phyloP scores from a whole-genome alignment of 2,113 vertebrate species.

The Microtus oregoni region DNA sequence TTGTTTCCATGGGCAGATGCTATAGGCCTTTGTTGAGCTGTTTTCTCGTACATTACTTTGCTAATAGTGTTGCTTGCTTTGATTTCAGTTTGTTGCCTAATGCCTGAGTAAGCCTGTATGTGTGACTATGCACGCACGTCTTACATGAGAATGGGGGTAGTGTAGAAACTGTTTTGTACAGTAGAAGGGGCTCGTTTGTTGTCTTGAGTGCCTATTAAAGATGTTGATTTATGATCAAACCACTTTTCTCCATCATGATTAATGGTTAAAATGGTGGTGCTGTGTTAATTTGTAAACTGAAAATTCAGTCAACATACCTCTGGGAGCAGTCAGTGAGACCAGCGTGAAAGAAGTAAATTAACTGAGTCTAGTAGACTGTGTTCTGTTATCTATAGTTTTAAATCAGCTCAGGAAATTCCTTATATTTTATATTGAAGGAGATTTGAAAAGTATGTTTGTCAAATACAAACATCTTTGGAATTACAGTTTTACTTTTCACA shows the following conservation, averaged over 20 bases:
- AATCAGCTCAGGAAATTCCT: slow-evolving; percentile 27
- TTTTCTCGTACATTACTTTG: slow-evolving; percentile 82
- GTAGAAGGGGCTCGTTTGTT: not conserved
- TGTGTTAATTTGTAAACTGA: slow-evolving; percentile 17
- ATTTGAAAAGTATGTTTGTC: not conserved
- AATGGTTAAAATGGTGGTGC: not conserved
- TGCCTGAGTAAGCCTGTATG: not conserved
- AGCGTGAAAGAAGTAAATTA: not conserved
- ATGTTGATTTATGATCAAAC: not conserved
- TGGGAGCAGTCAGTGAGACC: not conserved
- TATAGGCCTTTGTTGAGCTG: slow-evolving; percentile 72
- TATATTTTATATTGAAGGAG: not conserved
- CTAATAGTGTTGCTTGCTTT: slow-evolving; percentile 89
- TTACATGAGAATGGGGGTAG: not conserved
- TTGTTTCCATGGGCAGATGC: slow-evolving; percentile 68
- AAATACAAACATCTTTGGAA: not conserved
- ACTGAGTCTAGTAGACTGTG: not conserved
- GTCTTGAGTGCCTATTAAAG: not conserved
- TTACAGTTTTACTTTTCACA: slow-evolving; percentile 19
- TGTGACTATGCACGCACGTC: not conserved
- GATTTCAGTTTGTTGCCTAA: slow-evolving; percentile 83
- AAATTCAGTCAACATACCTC: not conserved
- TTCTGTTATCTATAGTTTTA: not conserved
- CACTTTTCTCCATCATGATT: not conserved
- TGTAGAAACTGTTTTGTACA: not conserved